Percentiles rank a stretch among this genome's conserved stretches.
Conservation (phyloP, 2,888 invertebrate genomes). For the Shargacucullia verbasci region DNA sequence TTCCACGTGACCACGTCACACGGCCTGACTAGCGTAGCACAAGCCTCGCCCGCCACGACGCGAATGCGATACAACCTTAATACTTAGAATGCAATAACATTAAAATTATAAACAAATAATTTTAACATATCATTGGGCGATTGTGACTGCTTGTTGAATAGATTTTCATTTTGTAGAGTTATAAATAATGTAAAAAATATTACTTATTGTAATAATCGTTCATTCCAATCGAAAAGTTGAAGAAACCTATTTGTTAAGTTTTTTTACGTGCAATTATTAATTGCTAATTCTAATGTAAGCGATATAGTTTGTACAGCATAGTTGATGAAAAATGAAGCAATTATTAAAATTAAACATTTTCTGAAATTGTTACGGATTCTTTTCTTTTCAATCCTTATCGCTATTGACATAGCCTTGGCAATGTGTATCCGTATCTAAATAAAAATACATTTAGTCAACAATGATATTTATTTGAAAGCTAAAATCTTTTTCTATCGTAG, state of each 20-base stretch:
- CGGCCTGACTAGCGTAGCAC: constrained; percentile 50
- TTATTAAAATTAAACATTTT: constrained; percentile 88
- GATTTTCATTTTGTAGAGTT: constrained; percentile 85
- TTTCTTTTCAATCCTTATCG: constrained; percentile 45
- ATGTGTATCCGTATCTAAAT: constrained; percentile 2
- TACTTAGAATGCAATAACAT: constrained; percentile 85
- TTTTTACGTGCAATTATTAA: constrained; percentile 90
- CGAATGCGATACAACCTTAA: constrained; percentile 55
- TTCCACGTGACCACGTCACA: constrained; percentile 38
- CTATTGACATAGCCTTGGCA: not conserved
- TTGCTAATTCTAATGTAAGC: constrained; percentile 89
- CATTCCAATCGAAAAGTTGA: constrained; percentile 89
- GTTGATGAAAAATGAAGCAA: constrained; percentile 87
- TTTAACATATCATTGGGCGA: constrained; percentile 90
- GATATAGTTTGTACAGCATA: constrained; percentile 89
- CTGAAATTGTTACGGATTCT: constrained; percentile 78
- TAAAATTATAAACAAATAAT: constrained; percentile 74
- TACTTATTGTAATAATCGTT: constrained; percentile 86
- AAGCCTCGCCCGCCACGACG: constrained; percentile 52
- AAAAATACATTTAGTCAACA: constrained; percentile 76
- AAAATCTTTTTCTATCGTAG: constrained; percentile 75
- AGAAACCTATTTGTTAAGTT: constrained; percentile 89
- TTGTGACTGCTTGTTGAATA: constrained; percentile 89
- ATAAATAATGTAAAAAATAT: constrained; percentile 86
- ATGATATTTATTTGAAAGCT: constrained; percentile 87